Conservation (phyloP, 1,140 invertebrate species). For the Drosophila novamexicana region DNA sequence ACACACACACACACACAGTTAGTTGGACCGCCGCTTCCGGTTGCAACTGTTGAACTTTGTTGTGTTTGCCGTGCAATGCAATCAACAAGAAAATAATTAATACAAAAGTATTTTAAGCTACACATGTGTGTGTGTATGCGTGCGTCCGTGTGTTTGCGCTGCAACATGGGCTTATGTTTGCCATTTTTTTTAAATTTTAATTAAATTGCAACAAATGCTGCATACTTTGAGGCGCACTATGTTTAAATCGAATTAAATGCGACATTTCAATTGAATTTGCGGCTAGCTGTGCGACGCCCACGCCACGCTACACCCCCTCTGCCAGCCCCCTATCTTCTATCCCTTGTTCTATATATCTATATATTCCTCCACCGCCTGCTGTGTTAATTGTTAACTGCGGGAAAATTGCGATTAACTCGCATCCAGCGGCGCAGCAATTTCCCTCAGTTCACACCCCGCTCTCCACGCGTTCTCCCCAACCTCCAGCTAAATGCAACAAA, state of each 20-base stretch:
- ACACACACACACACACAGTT: constrained; percentile 1
- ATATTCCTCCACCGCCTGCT: not conserved
- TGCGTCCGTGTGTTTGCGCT: constrained; percentile 8
- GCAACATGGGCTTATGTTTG: constrained; percentile 7
- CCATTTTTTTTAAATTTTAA: constrained; percentile 59
- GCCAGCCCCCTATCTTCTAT: not conserved
- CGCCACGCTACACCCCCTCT: not conserved
- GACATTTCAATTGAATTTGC: constrained; percentile 55
- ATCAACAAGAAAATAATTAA: constrained; percentile 80
- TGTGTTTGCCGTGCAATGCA: constrained; percentile 58
- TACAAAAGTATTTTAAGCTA: constrained; percentile 57
- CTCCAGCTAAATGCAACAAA: too few species aligned
- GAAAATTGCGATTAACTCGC: constrained; percentile 38
- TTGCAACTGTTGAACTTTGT: constrained; percentile 43
- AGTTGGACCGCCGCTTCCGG: not conserved
- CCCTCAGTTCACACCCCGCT: not conserved
- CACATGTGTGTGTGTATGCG: not conserved
- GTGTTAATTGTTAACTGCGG: not conserved
- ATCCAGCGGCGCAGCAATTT: constrained; percentile 27
- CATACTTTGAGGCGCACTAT: constrained; percentile 73
- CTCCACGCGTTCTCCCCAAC: too few species aligned
- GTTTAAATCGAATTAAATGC: constrained; percentile 68
- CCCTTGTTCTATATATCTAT: too few species aligned
- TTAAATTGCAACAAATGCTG: constrained; percentile 54
- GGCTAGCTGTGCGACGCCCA: constrained; percentile 12